phyloP scores from a whole-genome alignment of 1,140 invertebrate genomes.

The Potamilus streckersoni region DNA sequence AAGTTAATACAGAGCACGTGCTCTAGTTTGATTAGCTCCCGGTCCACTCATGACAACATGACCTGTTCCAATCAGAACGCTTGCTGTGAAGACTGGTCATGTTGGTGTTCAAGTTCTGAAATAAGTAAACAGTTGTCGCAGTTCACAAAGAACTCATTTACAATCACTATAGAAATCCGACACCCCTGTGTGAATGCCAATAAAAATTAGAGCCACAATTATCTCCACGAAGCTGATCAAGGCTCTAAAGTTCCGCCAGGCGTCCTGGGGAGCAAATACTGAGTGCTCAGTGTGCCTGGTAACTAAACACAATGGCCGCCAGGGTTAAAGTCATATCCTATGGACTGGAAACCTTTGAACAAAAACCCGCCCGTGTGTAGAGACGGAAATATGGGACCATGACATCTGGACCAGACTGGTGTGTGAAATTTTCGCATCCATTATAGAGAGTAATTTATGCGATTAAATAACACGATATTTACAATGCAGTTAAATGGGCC shows the following conservation, averaged over 20 bases:
- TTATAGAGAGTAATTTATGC: no score
- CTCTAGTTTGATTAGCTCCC: no score
- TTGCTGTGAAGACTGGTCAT: no score
- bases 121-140: conserved; percentile 14
- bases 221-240: conserved; percentile 23
- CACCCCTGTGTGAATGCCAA: conserved; percentile 32
- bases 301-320: conserved; percentile 2
- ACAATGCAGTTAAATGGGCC: no score
- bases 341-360: not conserved
- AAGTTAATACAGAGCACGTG: no score
- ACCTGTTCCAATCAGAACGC: no score
- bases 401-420: not conserved
- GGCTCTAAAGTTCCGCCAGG: conserved; percentile 28
- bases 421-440: no score
- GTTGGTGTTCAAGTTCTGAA: no score
- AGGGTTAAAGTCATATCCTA: not conserved
- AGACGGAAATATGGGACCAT: not conserved
- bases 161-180: conserved; percentile 30
- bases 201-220: conserved; percentile 36
- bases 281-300: conserved; percentile 5
- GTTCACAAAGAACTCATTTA: conserved; percentile 25
- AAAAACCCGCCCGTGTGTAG: not conserved
- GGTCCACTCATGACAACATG: no score
- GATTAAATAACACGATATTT: no score
- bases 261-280: conserved; percentile 22